Conservation (phyloP, 2,888 invertebrate species). For the Dicyrtoma fusca region DNA sequence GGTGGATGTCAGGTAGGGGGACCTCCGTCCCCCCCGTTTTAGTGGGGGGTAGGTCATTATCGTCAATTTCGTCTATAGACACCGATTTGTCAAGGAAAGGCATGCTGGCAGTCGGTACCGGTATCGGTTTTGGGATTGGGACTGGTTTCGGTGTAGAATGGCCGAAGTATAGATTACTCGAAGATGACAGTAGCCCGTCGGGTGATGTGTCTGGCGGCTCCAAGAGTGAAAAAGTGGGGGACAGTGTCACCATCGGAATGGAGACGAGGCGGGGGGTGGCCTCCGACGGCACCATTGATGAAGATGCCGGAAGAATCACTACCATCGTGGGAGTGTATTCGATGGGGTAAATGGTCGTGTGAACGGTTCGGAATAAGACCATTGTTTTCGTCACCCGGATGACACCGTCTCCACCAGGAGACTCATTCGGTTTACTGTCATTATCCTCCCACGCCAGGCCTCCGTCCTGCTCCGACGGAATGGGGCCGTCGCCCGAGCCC, state of each 20-base stretch:
- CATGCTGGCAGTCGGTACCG: too few species aligned
- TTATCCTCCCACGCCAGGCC: conserved; percentile 56
- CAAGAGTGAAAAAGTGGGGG: conserved; percentile 2
- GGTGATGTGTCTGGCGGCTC: not conserved
- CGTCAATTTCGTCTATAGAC: too few species aligned
- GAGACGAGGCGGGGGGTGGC: conserved; percentile 19
- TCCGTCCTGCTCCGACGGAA: conserved; percentile 42
- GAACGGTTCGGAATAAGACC: conserved; percentile 52
- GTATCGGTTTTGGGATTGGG: too few species aligned
- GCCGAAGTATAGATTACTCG: too few species aligned
- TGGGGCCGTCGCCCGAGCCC: conserved; percentile 78
- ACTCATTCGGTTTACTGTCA: not conserved
- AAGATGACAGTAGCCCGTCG: not conserved
- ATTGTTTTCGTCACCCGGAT: conserved; percentile 52
- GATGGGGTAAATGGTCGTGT: conserved; percentile 53
- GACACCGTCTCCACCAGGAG: not conserved
- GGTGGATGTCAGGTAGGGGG: too few species aligned
- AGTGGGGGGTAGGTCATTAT: too few species aligned
- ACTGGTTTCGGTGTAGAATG: too few species aligned
- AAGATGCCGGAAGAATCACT: not conserved
- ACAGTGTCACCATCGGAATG: not conserved
- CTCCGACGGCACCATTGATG: not conserved
- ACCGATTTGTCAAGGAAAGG: too few species aligned
- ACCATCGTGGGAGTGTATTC: conserved; percentile 53
- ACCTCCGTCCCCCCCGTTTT: too few species aligned